These are phyloP conservation scores for Kryptolebias marmoratus DNA, from an alignment of 2,113 vertebrate species.

Conservation along the genomic window DNA sequence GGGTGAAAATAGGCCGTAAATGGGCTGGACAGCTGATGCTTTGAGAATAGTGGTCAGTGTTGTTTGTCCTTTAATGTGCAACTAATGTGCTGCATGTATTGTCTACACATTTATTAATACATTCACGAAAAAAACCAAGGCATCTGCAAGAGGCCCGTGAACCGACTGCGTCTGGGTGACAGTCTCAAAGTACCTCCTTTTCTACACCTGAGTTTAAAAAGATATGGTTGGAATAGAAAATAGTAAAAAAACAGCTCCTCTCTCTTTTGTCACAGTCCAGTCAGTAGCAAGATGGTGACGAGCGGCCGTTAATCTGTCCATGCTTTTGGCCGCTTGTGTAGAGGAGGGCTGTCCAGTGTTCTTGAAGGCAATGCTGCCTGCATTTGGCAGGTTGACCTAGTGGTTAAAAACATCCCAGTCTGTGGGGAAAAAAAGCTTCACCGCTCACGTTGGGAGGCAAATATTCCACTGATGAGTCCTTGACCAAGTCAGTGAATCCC, in stretches of 20 bases:
- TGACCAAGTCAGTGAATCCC: constrained; percentile 9
- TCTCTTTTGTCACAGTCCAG: constrained; percentile 12
- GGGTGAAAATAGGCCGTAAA: constrained; percentile 31
- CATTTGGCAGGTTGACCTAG: constrained; percentile 31
- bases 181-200: constrained; percentile 67
- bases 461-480: background rate
- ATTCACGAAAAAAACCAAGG: constrained; percentile 75
- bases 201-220: constrained; percentile 78
- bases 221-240: constrained; percentile 59
- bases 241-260: constrained; percentile 15
- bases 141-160: constrained; percentile 58
- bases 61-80: constrained; percentile 30
- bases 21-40: constrained; percentile 29
- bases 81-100: constrained; percentile 35
- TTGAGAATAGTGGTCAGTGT: constrained; percentile 38
- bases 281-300: constrained; percentile 19
- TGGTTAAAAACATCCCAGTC: constrained; percentile 33
- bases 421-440: constrained; percentile 14
- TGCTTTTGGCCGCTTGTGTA: constrained; percentile 9
- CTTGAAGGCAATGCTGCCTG: constrained; percentile 26
- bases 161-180: constrained; percentile 42
- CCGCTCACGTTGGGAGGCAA: background rate
- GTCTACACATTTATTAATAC: constrained; percentile 71
- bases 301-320: constrained; percentile 13
- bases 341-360: constrained; percentile 55